phyloP scores from a whole-genome alignment of 2,888 invertebrate species.

The Pristionchus exspectatus region DNA sequence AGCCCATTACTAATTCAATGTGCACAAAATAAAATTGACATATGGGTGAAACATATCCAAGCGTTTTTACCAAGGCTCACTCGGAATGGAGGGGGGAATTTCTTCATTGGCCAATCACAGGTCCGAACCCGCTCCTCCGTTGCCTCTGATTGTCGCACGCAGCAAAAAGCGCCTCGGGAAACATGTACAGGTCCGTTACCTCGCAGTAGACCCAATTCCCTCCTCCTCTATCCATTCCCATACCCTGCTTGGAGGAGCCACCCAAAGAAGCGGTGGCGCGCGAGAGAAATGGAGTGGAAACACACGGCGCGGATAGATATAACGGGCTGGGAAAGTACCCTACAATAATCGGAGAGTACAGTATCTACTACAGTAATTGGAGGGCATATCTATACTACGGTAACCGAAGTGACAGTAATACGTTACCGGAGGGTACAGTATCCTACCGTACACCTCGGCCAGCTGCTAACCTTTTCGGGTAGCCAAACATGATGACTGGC shows the following conservation, averaged over 20 bases:
- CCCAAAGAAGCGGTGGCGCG: constrained; percentile 17
- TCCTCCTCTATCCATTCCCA: not conserved
- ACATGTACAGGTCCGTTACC: constrained; percentile 22
- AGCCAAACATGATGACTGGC: constrained; percentile 36
- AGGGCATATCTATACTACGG: too few relatives aligned
- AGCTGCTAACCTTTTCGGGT: not conserved
- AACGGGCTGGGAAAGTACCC: constrained; percentile 1
- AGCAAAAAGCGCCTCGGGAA: not conserved
- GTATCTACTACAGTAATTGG: too few relatives aligned
- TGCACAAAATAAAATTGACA: not conserved
- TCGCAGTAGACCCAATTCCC: constrained; percentile 30
- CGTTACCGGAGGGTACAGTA: not conserved
- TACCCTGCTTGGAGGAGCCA: not conserved
- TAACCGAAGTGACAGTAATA: too few relatives aligned
- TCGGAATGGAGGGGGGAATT: not conserved
- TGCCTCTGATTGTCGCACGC: not conserved
- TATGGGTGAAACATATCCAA: too few relatives aligned
- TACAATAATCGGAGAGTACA: too few relatives aligned
- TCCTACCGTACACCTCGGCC: constrained; percentile 13
- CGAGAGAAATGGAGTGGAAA: constrained; percentile 45
- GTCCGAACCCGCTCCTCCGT: not conserved
- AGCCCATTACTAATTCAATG: not conserved
- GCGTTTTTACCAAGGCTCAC: too few relatives aligned
- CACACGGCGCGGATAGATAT: not conserved
- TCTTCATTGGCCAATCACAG: not conserved